Base-by-base conservation (phyloP, 1,140 invertebrate genomes). In the Scaptomyza montana region DNA sequence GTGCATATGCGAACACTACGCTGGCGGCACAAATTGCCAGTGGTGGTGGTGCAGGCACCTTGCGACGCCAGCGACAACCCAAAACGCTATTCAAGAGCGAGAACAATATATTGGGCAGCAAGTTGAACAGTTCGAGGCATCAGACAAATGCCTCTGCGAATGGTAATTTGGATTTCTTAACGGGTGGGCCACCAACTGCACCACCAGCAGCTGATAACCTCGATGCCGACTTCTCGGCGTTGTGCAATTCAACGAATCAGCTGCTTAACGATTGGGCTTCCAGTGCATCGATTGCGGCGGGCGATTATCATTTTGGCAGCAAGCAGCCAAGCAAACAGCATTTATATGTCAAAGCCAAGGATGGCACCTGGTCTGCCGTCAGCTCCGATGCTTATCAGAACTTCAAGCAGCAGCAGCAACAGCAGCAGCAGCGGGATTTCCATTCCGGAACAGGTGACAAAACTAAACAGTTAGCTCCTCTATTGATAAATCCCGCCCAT, bases 211-310 rank as follows among this genome's bases (percentile, higher is more conserved):
- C 28, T 6, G 73, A 74, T n/a, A 64, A 41, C 60, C 59, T 78
- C 5, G 84, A 90, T 28, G 77, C 74, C 0, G 90, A 91, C 9
- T 91, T 90, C 45, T 69, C 79, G 7, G 74, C 65, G 1, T 33
- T 91, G 46, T 90, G 90, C 74, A 91, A 90, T 21, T 91, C 90
- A n/a, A 91, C 90, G 43, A 91, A 91, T 68, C 90, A 91, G 56
- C 45, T 91, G 82, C 74, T 91, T 16, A 91, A 91, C 50, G 90
- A 91, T 61, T 91, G 90, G 90, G 87, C 90, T 53, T 90, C 90
- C 39, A 91, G 77, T 55, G 81, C 84, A 19, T 90, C 80, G 19
- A 89, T 82, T 46, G 87, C 87, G 0, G 90, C 86, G n/a, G 74
- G 81, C 4, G 86, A 91, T 12, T 87, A 91, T 66, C 86, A 90